Evolutionary conservation across 2,888 invertebrate genomes (phyloP).

Genomic region (Petrolisthes manimaculis): DNA sequence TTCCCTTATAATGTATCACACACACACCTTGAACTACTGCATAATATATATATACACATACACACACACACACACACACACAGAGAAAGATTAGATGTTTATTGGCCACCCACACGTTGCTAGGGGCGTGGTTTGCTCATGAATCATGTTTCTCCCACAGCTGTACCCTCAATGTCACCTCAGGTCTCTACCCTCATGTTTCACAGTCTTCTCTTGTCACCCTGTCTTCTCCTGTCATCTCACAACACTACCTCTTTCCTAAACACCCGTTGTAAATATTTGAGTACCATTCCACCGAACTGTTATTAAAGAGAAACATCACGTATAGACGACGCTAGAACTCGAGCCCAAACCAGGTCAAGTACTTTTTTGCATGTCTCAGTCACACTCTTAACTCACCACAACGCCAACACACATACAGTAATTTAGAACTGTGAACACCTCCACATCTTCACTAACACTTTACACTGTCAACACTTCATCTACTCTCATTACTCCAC

Average conservation of each 20-base stretch:
- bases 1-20: not conserved
- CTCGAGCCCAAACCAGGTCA: too few species aligned
- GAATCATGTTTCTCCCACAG: too few species aligned
- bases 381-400: too few species aligned
- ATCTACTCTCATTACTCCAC: not conserved
- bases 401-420: too few species aligned
- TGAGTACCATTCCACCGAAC: too few species aligned
- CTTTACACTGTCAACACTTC: not conserved
- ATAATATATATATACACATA: conserved; percentile 5
- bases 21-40: not conserved
- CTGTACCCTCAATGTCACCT: too few species aligned
- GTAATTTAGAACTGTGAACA: not conserved
- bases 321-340: too few species aligned
- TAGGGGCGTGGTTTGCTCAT: not conserved
- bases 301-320: too few species aligned
- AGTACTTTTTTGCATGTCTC: too few species aligned
- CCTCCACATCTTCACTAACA: not conserved
- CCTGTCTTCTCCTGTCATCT: not conserved
- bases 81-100: not conserved
- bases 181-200: not conserved
- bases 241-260: not conserved
- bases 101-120: not conserved
- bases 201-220: not conserved
- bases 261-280: too few species aligned
- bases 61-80: conserved; percentile 14